Evolutionary conservation across 1,140 invertebrate species (phyloP), one percentile per base, ranked within the genome.

Genomic region (Rhyacophila brunnea): DNA sequence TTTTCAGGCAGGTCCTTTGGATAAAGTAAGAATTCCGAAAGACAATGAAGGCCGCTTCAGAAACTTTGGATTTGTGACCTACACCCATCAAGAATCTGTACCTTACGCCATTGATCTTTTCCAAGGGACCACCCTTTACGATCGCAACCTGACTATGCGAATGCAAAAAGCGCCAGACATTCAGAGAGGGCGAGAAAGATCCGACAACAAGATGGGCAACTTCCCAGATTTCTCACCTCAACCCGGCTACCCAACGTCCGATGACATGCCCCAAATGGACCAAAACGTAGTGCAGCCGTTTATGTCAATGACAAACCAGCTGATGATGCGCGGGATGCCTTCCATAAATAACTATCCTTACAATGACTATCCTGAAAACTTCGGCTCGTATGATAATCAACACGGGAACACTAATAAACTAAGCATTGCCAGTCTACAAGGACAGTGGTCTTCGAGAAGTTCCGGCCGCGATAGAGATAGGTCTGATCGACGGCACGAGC

Each of bases 41-140:
- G 88, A 91, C 67, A 82, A 81, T 64, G 83, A 85, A 64, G 89
- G 89, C 2, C 81, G 83, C 10, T 80, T 80, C 58, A 83, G 83
- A 61, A 79, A 75, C 53, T 92, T 83, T 71, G 89, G 82, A 6
- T 93, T 92, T 66, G 74, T 93, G 15, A 89, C 84, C 7, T 92
- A 87, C 62, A 84, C 85, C 67, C 88, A 92, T 69, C 70, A 78
- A 53, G 78, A 80, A 58, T 90, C 90, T 1, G 87, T 92, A 1
- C 81, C 81, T 1, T 91, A 90, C 68, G 87, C 88, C n/a, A 66
- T 90, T 6, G 72, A 81, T 7, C 70, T 90, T n/a, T 86, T 89
- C 65, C 80, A 83, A 52, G 84, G 85, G 4, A 84, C 85, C 19
- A 62, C 69, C 1, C 62, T 89, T 7, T 88, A 76, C 53, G 76